These are phyloP conservation scores for Montipora sp. DNA, from an alignment of 64 coral and sea anemone species.

Conservation along the genomic window DNA sequence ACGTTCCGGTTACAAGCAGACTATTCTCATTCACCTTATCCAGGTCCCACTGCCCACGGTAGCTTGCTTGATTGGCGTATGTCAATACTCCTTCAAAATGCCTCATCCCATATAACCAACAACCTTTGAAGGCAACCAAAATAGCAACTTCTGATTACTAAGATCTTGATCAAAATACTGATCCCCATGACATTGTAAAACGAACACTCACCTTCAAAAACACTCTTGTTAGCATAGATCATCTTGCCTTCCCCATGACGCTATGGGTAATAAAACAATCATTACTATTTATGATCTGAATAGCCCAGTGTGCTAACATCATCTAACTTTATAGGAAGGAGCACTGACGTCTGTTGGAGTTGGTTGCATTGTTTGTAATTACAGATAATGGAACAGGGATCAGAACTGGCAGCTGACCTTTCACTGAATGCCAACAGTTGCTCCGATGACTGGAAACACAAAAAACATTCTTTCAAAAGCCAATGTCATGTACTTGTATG, in stretches of 20 bases:
- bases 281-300: too few relatives aligned
- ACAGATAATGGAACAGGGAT: too few relatives aligned
- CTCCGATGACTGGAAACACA: too few relatives aligned
- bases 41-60: constrained; percentile 57
- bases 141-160: not conserved
- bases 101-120: constrained; percentile 58
- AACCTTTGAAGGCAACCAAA: constrained; percentile 10
- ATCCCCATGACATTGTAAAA: not conserved
- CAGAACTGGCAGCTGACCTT: too few relatives aligned
- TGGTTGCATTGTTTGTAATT: too few relatives aligned
- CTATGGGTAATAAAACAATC: constrained; percentile 30
- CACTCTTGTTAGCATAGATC: constrained; percentile 68
- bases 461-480: too few relatives aligned
- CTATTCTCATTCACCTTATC: constrained; percentile 36
- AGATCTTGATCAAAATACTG: not conserved
- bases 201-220: constrained; percentile 76
- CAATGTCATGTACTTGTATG: too few relatives aligned
- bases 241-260: constrained; percentile 81
- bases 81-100: constrained; percentile 54
- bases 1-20: not conserved
- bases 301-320: too few relatives aligned
- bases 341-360: too few relatives aligned
- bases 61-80: constrained; percentile 52
- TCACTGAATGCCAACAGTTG: too few relatives aligned
- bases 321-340: too few relatives aligned